A percentile compares a stretch with the other conserved stretches of the same genome.
These are phyloP conservation scores for Danionella cerebrum DNA, from an alignment of 2,113 vertebrate species.

Conservation along the genomic window DNA sequence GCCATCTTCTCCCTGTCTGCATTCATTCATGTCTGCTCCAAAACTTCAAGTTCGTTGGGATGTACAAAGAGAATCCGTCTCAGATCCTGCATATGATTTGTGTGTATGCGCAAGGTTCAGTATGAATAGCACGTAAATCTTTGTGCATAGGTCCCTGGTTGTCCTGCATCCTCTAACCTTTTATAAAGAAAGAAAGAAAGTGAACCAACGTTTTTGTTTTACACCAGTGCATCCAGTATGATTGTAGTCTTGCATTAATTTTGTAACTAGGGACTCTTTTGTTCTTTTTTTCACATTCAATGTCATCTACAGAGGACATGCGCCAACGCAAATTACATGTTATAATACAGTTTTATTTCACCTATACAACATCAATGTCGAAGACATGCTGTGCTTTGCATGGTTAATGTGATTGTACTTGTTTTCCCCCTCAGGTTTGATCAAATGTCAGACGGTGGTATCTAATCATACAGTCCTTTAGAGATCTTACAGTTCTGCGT, in stretches of 20 bases:
- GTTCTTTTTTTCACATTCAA: background rate
- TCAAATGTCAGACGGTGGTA: background rate
- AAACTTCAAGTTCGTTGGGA: too few relatives aligned
- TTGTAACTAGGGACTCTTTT: background rate
- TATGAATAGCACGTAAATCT: too few relatives aligned
- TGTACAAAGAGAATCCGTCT: too few relatives aligned
- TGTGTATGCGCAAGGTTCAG: too few relatives aligned
- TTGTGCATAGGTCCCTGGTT: too few relatives aligned
- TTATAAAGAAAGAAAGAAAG: background rate
- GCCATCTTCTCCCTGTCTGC: too few relatives aligned
- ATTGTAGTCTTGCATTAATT: background rate
- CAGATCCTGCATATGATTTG: too few relatives aligned
- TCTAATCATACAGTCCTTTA: background rate
- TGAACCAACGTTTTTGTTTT: background rate
- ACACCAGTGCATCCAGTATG: background rate
- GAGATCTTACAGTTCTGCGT: background rate
- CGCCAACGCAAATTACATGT: background rate
- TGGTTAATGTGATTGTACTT: background rate
- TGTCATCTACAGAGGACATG: background rate
- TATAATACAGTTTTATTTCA: background rate
- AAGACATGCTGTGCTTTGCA: background rate
- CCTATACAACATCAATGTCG: background rate
- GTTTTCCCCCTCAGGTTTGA: background rate
- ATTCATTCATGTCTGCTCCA: too few relatives aligned
- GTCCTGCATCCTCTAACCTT: background rate